These are phyloP conservation scores for Uropetala carovei DNA, from an alignment of 2,888 invertebrate genomes.

Conservation along the genomic window DNA sequence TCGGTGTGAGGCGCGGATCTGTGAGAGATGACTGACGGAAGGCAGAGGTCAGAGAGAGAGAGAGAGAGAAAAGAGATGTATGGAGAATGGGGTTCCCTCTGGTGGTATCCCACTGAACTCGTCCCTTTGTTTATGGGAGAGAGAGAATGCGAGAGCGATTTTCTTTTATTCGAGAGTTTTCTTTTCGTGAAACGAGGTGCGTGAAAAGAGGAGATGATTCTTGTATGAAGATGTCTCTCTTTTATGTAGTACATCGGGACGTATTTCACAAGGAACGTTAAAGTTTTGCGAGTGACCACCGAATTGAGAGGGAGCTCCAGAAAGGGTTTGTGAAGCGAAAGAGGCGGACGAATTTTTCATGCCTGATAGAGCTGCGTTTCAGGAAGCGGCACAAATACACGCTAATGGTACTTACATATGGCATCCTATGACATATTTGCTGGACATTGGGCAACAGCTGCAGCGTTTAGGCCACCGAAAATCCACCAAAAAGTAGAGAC, in stretches of 20 bases:
- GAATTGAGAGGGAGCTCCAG: too few species aligned
- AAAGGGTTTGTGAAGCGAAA: too few species aligned
- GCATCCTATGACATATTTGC: neutral
- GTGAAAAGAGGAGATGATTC: neutral
- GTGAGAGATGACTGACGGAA: neutral
- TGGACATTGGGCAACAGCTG: neutral
- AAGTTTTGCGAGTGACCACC: too few species aligned
- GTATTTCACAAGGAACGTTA: neutral
- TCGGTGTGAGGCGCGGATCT: neutral
- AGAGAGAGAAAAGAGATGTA: neutral
- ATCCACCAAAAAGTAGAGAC: neutral
- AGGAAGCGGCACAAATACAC: too few species aligned
- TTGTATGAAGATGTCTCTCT: neutral
- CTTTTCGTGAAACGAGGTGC: neutral
- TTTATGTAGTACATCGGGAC: neutral
- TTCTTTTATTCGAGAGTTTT: neutral
- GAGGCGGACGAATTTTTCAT: too few species aligned
- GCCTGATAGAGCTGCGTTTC: too few species aligned
- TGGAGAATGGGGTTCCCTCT: too few species aligned
- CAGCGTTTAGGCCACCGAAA: neutral
- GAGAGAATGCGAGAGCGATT: neutral
- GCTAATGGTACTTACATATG: too few species aligned
- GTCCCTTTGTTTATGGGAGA: neutral
- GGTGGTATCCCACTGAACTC: neutral
- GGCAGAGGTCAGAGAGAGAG: conserved; percentile 10